These are phyloP conservation scores for Lycorma delicatula DNA, from an alignment of 1,140 invertebrate species.

Conservation along the genomic window DNA sequence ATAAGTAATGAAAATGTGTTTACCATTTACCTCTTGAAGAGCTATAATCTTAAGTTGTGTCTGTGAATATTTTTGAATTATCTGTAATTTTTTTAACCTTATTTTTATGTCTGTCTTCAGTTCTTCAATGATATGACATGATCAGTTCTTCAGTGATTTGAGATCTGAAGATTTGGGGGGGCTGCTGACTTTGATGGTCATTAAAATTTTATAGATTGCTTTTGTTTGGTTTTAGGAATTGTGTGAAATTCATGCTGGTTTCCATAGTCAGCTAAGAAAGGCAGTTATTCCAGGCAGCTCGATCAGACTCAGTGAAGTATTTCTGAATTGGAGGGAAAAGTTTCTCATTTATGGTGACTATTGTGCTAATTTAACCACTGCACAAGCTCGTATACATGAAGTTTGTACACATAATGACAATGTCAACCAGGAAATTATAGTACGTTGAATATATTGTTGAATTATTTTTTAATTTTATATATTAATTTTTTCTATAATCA, in stretches of 20 bases:
- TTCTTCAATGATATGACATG: too few relatives aligned
- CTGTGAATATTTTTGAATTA: too few relatives aligned
- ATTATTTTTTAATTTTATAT: too few relatives aligned
- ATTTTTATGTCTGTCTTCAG: too few relatives aligned
- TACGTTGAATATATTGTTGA: constrained; percentile 35
- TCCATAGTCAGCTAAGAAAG: constrained; percentile 69
- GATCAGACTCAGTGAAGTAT: constrained; percentile 58
- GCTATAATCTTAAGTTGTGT: too few relatives aligned
- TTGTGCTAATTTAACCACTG: constrained; percentile 81
- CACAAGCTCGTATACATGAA: constrained; percentile 69
- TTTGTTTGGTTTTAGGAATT: constrained; percentile 52
- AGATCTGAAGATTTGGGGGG: too few relatives aligned
- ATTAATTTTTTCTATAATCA: too few relatives aligned
- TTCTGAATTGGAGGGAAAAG: constrained; percentile 80
- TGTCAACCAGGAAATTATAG: constrained; percentile 48
- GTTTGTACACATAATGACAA: constrained; percentile 52
- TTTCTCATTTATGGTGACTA: constrained; percentile 93
- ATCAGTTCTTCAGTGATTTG: too few relatives aligned
- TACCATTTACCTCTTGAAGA: too few relatives aligned
- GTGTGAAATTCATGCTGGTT: constrained; percentile 73
- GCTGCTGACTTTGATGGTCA: too few relatives aligned
- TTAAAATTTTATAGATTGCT: constrained; percentile 8
- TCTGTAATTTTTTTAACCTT: too few relatives aligned
- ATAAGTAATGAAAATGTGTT: too few relatives aligned
- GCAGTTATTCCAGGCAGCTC: constrained; percentile 46